Conservation (phyloP, 2,113 vertebrate species). For the Corynorhinus townsendii region DNA sequence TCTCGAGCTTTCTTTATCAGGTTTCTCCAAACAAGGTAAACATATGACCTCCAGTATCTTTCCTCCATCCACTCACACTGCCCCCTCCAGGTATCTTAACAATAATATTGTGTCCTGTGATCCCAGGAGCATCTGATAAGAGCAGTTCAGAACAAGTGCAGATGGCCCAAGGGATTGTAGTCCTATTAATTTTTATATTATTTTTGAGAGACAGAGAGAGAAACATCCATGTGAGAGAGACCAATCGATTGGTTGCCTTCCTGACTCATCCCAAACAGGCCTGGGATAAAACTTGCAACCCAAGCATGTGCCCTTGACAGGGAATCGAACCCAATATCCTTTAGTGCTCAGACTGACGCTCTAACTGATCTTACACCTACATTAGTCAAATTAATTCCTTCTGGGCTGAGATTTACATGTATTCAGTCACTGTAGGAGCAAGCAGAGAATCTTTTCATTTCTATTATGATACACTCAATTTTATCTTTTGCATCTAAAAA, state of each 20-base stretch:
- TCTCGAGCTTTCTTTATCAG: background rate
- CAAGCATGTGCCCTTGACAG: no score
- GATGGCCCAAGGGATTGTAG: background rate
- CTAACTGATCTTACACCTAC: background rate
- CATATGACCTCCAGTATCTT: background rate
- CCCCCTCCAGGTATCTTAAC: background rate
- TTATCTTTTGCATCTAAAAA: background rate
- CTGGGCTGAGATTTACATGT: background rate
- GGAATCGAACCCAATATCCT: no score
- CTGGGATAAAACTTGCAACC: no score
- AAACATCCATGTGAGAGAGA: no score
- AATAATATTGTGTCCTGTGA: background rate
- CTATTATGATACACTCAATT: background rate
- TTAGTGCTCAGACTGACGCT: no score
- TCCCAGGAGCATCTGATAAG: constrained; percentile 1
- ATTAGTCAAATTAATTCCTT: constrained; percentile 2
- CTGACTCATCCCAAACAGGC: no score
- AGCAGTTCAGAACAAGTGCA: background rate
- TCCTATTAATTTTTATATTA: background rate
- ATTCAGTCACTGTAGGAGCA: background rate
- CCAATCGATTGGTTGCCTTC: no score
- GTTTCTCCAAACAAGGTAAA: background rate
- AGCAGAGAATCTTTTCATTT: background rate
- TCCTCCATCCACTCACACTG: background rate
- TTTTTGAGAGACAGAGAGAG: no score